A percentile compares a stretch with the other conserved stretches of the same genome.
phyloP scores from a whole-genome alignment of 2,888 invertebrate species.

The Nasonovia ribisnigri region DNA sequence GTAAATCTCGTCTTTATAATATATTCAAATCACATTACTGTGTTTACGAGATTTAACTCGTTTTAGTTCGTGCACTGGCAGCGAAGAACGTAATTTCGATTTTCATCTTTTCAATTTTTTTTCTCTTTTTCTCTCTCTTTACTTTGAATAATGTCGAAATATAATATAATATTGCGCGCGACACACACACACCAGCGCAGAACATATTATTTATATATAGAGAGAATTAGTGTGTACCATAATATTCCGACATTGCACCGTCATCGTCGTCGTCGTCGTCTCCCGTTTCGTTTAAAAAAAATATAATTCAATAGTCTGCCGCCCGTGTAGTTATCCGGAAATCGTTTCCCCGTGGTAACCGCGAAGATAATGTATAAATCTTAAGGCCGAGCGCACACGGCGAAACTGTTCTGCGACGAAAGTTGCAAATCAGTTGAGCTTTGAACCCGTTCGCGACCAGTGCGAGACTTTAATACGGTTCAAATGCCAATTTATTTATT shows the following conservation, averaged over 20 bases:
- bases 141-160: not conserved
- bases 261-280: not conserved
- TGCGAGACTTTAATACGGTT: too few relatives aligned
- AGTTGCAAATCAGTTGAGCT: too few relatives aligned
- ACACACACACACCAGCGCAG: not conserved
- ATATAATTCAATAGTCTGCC: slow-evolving; percentile 2
- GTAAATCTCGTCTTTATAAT: slow-evolving; percentile 39
- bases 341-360: not conserved
- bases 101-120: slow-evolving; percentile 22
- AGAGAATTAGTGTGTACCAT: not conserved
- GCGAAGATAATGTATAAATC: not conserved
- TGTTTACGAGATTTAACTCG: slow-evolving; percentile 45
- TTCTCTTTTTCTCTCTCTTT: not conserved
- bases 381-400: too few relatives aligned
- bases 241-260: not conserved
- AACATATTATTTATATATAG: not conserved
- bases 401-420: too few relatives aligned
- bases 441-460: too few relatives aligned
- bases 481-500: not conserved
- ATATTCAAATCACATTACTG: slow-evolving; percentile 38
- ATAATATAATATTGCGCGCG: not conserved
- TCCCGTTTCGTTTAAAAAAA: not conserved
- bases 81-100: slow-evolving; percentile 22
- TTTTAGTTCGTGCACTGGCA: not conserved
- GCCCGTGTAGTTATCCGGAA: not conserved